Percentiles rank a stretch among this genome's conserved stretches.
Evolutionary conservation across 1,140 invertebrate species (phyloP).

Genomic region (Teleopsis dalmanni): DNA sequence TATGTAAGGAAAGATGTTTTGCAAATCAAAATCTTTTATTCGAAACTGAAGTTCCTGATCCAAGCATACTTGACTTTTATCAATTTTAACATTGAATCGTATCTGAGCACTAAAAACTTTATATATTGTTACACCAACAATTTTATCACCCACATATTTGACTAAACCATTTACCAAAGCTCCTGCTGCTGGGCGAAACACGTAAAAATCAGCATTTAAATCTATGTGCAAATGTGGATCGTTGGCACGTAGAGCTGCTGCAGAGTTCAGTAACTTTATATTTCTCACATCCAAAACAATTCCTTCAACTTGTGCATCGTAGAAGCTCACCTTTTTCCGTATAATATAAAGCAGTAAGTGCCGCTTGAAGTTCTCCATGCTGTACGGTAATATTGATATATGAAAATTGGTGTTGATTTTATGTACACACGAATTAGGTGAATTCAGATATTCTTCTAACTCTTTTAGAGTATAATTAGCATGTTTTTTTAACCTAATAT

Average conservation of each 20-base stretch:
- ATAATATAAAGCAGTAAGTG: conserved; percentile 44
- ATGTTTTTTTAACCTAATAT: conserved; percentile 39
- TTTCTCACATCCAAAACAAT: conserved; percentile 54
- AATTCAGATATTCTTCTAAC: conserved; percentile 35
- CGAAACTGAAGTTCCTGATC: conserved; percentile 36
- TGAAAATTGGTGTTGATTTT: conserved; percentile 46
- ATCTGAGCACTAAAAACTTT: conserved; percentile 38
- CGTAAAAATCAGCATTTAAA: conserved; percentile 52
- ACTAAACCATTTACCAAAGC: conserved; percentile 43
- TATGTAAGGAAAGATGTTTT: conserved; percentile 35
- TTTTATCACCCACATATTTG: conserved; percentile 26
- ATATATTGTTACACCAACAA: conserved; percentile 37
- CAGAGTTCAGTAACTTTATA: conserved; percentile 47
- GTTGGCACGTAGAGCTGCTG: conserved; percentile 45
- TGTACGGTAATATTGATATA: conserved; percentile 48
- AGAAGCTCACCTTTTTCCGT: conserved; percentile 42
- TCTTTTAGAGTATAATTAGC: conserved; percentile 32
- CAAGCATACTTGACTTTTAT: conserved; percentile 21
- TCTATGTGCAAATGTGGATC: conserved; percentile 49
- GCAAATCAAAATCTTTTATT: conserved; percentile 36
- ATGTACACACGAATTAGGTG: conserved; percentile 48
- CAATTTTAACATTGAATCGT: conserved; percentile 26
- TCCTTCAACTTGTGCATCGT: conserved; percentile 46
- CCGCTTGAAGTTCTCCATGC: conserved; percentile 46
- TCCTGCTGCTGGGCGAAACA: conserved; percentile 50